Evolutionary conservation across 2,888 invertebrate species (phyloP).

Genomic region (Philhelius pedissequus): DNA sequence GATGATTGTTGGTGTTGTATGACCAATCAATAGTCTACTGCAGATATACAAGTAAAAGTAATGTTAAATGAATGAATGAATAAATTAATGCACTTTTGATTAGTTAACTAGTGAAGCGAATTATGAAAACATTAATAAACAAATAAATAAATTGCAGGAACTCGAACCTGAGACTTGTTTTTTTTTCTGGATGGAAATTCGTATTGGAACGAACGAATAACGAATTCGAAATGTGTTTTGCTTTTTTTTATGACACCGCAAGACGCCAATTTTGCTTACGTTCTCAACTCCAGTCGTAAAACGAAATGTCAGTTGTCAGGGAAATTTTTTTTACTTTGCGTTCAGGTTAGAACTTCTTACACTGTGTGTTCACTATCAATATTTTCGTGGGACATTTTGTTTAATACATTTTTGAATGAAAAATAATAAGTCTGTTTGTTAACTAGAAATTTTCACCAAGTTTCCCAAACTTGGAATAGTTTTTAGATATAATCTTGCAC

Average conservation of each 20-base stretch:
- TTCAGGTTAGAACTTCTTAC: no score
- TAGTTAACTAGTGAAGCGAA: neutral
- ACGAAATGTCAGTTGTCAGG: constrained; percentile 20
- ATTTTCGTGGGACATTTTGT: no score
- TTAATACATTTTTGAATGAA: no score
- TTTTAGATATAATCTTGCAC: no score
- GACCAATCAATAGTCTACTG: constrained; percentile 39
- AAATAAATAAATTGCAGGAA: neutral
- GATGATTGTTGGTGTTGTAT: neutral
- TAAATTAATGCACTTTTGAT: neutral
- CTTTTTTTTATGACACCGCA: neutral
- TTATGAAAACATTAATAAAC: neutral
- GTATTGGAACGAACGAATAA: constrained; percentile 15
- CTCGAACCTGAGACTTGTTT: constrained; percentile 28
- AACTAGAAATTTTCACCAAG: no score
- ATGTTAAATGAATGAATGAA: neutral
- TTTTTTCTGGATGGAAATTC: neutral
- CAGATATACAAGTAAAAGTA: no score
- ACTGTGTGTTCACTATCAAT: no score
- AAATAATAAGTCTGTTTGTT: no score
- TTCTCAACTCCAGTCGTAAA: constrained; percentile 17
- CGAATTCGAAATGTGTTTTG: constrained; percentile 39
- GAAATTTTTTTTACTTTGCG: no score
- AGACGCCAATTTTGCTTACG: constrained; percentile 60
- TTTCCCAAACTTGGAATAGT: no score